phyloP scores from a whole-genome alignment of 1,140 invertebrate species.

The Tetragnatha versicolor region DNA sequence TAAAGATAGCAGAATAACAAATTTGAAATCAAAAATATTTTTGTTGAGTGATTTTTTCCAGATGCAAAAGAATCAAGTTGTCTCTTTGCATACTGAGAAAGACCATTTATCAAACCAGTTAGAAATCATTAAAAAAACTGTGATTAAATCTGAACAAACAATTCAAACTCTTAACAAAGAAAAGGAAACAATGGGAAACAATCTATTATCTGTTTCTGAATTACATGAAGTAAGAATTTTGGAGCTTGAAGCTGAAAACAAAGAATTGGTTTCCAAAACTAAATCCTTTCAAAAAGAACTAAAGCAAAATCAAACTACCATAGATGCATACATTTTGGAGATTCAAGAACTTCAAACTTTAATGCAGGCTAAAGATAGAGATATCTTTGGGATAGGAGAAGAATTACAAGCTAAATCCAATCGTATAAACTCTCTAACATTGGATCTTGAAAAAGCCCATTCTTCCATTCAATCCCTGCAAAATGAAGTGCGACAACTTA shows the following conservation, averaged over 20 bases:
- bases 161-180: not conserved
- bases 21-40: not conserved
- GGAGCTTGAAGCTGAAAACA: not conserved
- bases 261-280: not conserved
- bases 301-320: not conserved
- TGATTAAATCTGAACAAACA: not conserved
- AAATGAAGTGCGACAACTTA: constrained; percentile 11
- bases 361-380: not conserved
- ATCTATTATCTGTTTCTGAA: not conserved
- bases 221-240: not conserved
- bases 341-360: not conserved
- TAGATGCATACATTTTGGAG: not conserved
- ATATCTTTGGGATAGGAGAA: not conserved
- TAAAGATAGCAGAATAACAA: not conserved
- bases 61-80: not conserved
- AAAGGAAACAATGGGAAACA: not conserved
- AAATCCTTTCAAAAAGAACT: not conserved
- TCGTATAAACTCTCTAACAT: not conserved
- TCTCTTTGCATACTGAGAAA: not conserved
- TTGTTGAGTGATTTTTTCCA: not conserved
- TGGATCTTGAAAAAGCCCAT: not conserved
- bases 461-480: not conserved
- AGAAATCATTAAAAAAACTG: not conserved
- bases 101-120: not conserved
- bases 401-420: not conserved